Conservation (phyloP, 2,113 vertebrate species). For the Mohoua ochrocephala region DNA sequence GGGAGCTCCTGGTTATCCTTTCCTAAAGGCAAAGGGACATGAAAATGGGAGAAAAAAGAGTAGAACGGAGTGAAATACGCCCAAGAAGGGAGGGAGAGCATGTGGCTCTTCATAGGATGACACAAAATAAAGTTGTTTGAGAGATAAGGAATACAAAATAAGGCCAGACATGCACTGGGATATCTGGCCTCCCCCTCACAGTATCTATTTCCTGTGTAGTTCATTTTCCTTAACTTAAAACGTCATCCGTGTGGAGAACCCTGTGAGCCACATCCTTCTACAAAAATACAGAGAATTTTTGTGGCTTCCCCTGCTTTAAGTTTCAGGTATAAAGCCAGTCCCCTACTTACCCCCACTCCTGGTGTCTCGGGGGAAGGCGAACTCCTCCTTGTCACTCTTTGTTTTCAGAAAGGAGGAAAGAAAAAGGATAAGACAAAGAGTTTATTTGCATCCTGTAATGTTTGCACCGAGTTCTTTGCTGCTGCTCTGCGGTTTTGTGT, state of each 20-base stretch:
- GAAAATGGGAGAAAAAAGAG: background rate
- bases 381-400: slow-evolving; percentile 34
- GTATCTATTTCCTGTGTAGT: background rate
- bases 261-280: background rate
- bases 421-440: background rate
- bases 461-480: background rate
- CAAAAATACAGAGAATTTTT: accelerated
- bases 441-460: background rate
- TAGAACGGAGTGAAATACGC: background rate
- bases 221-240: background rate
- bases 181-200: background rate
- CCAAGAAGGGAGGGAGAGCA: background rate
- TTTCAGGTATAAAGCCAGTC: background rate
- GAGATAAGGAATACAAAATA: background rate
- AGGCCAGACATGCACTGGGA: background rate
- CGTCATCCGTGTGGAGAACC: background rate
- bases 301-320: background rate
- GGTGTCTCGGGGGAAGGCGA: background rate
- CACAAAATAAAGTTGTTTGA: background rate
- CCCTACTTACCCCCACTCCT: slow-evolving; percentile 8
- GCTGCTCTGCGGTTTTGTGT: background rate
- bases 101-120: accelerated
- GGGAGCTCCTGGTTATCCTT: background rate
- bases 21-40: background rate
- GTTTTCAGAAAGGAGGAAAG: background rate